phyloP scores from a whole-genome alignment of 2,888 invertebrate species.

The Drosophila flavopinicola region DNA sequence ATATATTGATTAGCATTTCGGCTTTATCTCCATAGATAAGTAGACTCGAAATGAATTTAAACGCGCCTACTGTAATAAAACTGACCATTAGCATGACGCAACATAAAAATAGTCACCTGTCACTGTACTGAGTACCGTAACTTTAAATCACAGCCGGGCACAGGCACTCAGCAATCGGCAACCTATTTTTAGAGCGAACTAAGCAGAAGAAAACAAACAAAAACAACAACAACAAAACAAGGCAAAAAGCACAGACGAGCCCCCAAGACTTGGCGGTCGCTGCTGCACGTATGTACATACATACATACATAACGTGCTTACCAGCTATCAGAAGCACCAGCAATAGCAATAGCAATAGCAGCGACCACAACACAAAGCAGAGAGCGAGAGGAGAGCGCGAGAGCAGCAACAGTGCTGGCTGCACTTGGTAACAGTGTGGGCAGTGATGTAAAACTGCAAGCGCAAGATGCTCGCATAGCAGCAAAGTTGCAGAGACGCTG shows the following conservation, averaged over 20 bases:
- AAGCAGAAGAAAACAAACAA: conserved; percentile 28
- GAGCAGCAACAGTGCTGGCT: conserved; percentile 31
- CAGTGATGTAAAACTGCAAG: conserved; percentile 14
- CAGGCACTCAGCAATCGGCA: conserved; percentile 9
- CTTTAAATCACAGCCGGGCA: conserved; percentile 1
- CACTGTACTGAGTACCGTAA: conserved; percentile 6
- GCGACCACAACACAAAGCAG: conserved; percentile 2
- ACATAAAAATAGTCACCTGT: conserved; percentile 18
- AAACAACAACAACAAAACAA: conserved; percentile 21
- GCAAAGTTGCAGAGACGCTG: conserved; percentile 16
- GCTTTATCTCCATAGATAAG: too few species aligned
- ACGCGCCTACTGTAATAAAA: background rate
- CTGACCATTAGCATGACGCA: conserved; percentile 21
- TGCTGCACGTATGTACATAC: too few species aligned
- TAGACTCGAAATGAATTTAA: background rate
- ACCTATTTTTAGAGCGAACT: conserved; percentile 38
- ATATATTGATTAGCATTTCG: too few species aligned
- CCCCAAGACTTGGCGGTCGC: conserved; percentile 50
- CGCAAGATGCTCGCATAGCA: conserved; percentile 1
- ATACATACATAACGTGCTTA: conserved; percentile 35
- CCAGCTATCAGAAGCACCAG: conserved; percentile 5
- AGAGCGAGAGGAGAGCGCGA: background rate
- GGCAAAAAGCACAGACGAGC: conserved; percentile 61
- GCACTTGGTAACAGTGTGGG: conserved; percentile 36
- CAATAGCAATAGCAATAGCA: conserved; percentile 3